Base-by-base conservation (phyloP, 1,140 invertebrate species). In the Drosophila baimaii region DNA sequence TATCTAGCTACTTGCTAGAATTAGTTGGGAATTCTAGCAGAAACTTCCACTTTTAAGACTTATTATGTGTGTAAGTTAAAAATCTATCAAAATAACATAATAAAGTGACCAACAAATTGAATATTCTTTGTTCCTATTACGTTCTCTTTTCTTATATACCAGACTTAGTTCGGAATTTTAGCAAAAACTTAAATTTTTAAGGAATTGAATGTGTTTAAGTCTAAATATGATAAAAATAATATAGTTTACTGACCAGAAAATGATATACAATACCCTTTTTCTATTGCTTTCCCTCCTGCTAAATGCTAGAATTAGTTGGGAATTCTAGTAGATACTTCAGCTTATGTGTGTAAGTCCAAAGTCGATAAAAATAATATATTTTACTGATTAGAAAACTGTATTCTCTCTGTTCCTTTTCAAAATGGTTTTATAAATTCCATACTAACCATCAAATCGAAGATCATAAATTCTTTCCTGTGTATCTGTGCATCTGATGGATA, bases 401-500 rank as follows among this genome's bases (percentile, higher is more conserved):
- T n/a, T n/a, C n/a, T n/a, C n/a, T n/a, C n/a, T n/a, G n/a, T n/a
- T n/a, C n/a, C n/a, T n/a, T 2, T 17, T 49, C 2, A 7, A 7
- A 12, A 29, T 3, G 1, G 6, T 6, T 10, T 4, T 13, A 35
- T 5, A 15, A 13, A 35, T 35, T 2, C 15, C 2, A 15, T 35
- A 35, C 5, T 35, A 15, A 35, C 15, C 13, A 5, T 15, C 8
- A 8, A 3, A 17, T 17, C 9, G 8, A 41, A 15, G 1, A 6
- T 15, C 12, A 17, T 9, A 21, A 15, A 15, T 52, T 52, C 7
- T 23, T 23, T n/a, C 25, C 17, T 23, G 17, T 55, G 33, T 25
- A 31, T 37, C 31, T 29, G 58, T 29, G 58, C 39, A 70, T 57
- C 71, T 37, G 70, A 59, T 65, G 49, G 56, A 41, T 69, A 73